Conservation (phyloP, 1,140 invertebrate genomes). For the Temnothorax longispinosus region DNA sequence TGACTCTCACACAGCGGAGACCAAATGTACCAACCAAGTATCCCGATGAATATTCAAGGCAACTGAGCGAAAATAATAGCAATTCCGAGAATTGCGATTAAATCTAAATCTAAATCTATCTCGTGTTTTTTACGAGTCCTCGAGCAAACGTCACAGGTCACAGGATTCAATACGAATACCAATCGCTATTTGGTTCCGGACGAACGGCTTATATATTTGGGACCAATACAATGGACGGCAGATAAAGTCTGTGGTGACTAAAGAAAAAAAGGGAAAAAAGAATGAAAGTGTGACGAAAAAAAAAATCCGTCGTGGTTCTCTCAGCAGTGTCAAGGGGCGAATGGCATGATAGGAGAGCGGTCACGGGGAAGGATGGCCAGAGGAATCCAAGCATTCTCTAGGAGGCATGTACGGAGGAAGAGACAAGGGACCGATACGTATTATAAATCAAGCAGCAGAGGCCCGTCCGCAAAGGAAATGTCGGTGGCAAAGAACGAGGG, state of each 20-base stretch:
- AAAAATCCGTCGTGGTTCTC: constrained; percentile 36
- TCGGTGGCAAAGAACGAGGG: constrained; percentile 64
- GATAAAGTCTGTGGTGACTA: not conserved
- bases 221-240: not conserved
- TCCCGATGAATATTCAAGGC: constrained; percentile 66
- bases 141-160: not conserved
- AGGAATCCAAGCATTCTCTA: constrained; percentile 46
- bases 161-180: constrained; percentile 8
- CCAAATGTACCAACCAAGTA: constrained; percentile 44
- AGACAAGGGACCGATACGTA: constrained; percentile 70
- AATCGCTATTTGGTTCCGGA: not conserved
- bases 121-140: not conserved
- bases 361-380: constrained; percentile 33
- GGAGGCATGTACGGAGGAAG: constrained; percentile 59
- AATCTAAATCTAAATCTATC: constrained; percentile 36
- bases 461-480: constrained; percentile 71
- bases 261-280: not conserved
- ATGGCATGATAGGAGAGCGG: constrained; percentile 21
- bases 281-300: constrained; percentile 24
- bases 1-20: not conserved
- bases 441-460: constrained; percentile 78
- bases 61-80: constrained; percentile 45
- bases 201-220: constrained; percentile 20
- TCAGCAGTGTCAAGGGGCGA: constrained; percentile 12
- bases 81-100: constrained; percentile 53